Base-by-base conservation (phyloP, 2,888 invertebrate species). In the Slavum lentiscoides region DNA sequence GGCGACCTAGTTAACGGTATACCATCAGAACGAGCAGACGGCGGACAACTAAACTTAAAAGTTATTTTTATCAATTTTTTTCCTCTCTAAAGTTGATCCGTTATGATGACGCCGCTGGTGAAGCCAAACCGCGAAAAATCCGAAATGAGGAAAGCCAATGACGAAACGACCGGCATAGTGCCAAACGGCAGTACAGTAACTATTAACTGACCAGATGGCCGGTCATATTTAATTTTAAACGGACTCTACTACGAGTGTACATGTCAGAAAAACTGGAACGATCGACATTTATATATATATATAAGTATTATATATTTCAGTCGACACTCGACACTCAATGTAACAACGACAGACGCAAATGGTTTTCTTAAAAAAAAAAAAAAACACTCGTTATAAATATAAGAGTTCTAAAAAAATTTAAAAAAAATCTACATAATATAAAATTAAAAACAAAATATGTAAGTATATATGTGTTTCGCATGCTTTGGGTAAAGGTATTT, bases 61-160 rank as follows among this genome's bases (percentile, higher is more conserved):
- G 80, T 80, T 80, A 80, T 80, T 80, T 80, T 80, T 80, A 80
- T 80, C 70, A 80, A 70, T 80, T 80, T 80, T 72, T 77, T 80
- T 70, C 80, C 72, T 19, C 80, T 80, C 70, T 64, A 80, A 80
- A 80, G 70, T 70, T 72, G 80, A 72, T 80, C 80, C 80, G 66
- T 80, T 80, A 80, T 80, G 72, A 72, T 80, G 80, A 80, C 58
- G 80, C 58, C 43, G 72, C 58, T 80, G 55, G 53, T 72, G 66
- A 72, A 80, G 80, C 72, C 80, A 80, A 77, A 80, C 72, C 72
- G 80, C 80, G 72, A 80, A 80, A 80, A 80, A 80, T 80, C 72
- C 66, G 80, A 80, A 80, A 80, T 64, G 80, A 72, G 64, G 72
- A 80, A 80, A 80, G 80, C 70, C 66, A 80, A 80, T 80, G 80